Evolutionary conservation across 2,113 vertebrate genomes (phyloP).

Genomic region (rat (Rattus norvegicus)): DNA sequence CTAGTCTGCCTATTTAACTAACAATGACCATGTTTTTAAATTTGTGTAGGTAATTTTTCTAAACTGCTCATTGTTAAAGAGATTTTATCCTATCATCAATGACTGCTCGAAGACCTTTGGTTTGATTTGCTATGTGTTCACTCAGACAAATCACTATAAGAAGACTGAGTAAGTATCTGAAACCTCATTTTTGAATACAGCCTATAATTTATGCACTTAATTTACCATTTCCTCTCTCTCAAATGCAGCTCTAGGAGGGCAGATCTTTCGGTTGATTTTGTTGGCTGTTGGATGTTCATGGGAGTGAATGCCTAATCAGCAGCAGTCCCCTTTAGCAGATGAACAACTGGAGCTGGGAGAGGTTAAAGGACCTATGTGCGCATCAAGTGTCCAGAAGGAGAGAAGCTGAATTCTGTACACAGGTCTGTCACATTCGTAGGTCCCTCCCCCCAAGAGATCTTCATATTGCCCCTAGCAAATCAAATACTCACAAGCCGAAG

Average conservation of each 20-base stretch:
- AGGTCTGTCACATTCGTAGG: not conserved
- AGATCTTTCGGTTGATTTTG: not conserved
- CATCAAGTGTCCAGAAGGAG: not conserved
- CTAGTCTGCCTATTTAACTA: not conserved
- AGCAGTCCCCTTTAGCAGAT: not conserved
- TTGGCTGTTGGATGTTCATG: not conserved
- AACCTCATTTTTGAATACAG: not conserved
- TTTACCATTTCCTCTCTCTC: not conserved
- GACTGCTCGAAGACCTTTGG: not conserved
- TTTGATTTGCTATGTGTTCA: not conserved
- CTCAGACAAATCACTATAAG: not conserved
- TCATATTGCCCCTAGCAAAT: not conserved
- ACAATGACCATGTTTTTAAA: not conserved
- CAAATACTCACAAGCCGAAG: not conserved
- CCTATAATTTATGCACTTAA: not conserved
- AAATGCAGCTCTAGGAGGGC: not conserved
- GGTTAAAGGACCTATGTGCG: not conserved
- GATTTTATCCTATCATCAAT: not conserved
- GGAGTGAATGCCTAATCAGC: not conserved
- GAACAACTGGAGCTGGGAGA: not conserved
- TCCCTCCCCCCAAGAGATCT: not conserved
- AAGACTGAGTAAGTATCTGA: not conserved
- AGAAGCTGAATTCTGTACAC: slow-evolving; percentile 14
- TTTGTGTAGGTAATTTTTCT: not conserved
- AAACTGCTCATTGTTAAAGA: not conserved